Conservation (phyloP, 2,888 invertebrate genomes). For the Flexamia atlantica region DNA sequence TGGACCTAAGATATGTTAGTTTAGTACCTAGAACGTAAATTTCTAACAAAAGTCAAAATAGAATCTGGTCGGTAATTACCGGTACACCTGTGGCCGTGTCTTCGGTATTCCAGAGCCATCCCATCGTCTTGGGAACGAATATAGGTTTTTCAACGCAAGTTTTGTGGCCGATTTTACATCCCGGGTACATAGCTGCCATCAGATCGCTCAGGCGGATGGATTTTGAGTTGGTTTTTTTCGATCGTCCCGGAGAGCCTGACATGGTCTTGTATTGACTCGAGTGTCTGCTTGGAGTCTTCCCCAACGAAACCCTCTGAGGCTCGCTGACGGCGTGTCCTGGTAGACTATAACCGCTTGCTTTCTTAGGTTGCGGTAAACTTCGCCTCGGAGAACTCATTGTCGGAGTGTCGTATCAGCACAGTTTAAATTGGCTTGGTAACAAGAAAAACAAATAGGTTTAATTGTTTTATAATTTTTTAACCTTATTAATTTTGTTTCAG, state of each 20-base stretch:
- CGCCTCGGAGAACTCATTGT: slow-evolving; percentile 1
- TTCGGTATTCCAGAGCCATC: slow-evolving; percentile 67
- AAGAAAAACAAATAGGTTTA: not conserved
- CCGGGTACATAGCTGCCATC: slow-evolving; percentile 68
- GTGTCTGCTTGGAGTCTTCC: not conserved
- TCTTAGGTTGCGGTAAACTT: not conserved
- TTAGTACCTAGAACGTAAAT: no score
- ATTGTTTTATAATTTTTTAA: not conserved
- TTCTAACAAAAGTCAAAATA: no score
- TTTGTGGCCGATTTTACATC: slow-evolving; percentile 65
- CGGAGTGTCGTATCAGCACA: no score
- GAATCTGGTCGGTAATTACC: slow-evolving; percentile 55
- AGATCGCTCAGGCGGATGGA: slow-evolving; percentile 32
- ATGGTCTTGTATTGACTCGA: not conserved
- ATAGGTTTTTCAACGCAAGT: slow-evolving; percentile 60
- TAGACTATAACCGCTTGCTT: not conserved
- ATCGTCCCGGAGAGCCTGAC: not conserved
- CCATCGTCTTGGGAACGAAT: slow-evolving; percentile 67
- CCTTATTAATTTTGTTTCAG: not conserved
- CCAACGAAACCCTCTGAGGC: not conserved
- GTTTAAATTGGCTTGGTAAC: no score
- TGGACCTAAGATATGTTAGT: no score
- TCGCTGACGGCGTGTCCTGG: not conserved
- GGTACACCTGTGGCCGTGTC: slow-evolving; percentile 63
- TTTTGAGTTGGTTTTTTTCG: not conserved